These are phyloP conservation scores for Bos javanicus DNA, from an alignment of 2,113 vertebrate species.

Conservation along the genomic window DNA sequence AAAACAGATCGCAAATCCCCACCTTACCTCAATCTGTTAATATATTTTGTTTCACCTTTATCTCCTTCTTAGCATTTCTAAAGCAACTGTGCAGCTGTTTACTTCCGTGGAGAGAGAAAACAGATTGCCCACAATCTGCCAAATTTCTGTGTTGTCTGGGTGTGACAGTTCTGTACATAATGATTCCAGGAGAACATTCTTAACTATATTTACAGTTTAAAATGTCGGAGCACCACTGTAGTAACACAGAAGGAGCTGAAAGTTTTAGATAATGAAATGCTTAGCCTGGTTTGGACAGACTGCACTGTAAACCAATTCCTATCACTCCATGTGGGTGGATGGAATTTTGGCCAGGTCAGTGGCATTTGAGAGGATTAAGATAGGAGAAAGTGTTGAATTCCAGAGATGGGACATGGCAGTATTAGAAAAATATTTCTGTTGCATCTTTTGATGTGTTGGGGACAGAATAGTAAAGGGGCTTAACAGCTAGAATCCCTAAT, in stretches of 20 bases:
- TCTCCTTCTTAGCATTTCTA: constrained; percentile 2
- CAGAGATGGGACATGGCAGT: neutral
- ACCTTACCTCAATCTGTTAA: neutral
- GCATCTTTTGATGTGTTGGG: constrained; percentile 47
- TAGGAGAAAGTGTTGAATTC: constrained; percentile 43
- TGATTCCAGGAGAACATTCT: neutral
- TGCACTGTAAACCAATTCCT: neutral
- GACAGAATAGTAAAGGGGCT: neutral
- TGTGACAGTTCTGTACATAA: neutral
- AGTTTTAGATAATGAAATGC: neutral
- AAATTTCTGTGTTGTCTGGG: neutral
- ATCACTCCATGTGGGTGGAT: neutral
- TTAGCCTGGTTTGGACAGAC: neutral
- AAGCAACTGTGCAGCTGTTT: constrained; percentile 33
- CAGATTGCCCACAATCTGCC: constrained; percentile 13
- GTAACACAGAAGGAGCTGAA: neutral
- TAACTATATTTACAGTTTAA: neutral
- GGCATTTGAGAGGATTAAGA: constrained; percentile 48
- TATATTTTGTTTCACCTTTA: constrained; percentile 40
- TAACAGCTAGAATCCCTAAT: constrained; percentile 35
- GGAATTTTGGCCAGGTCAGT: neutral
- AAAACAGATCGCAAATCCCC: neutral
- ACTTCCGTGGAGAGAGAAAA: neutral
- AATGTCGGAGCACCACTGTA: neutral
- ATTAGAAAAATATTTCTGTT: constrained; percentile 41